Evolutionary conservation across 2,113 vertebrate species (phyloP).

Genomic region (Epinephelus moara): DNA sequence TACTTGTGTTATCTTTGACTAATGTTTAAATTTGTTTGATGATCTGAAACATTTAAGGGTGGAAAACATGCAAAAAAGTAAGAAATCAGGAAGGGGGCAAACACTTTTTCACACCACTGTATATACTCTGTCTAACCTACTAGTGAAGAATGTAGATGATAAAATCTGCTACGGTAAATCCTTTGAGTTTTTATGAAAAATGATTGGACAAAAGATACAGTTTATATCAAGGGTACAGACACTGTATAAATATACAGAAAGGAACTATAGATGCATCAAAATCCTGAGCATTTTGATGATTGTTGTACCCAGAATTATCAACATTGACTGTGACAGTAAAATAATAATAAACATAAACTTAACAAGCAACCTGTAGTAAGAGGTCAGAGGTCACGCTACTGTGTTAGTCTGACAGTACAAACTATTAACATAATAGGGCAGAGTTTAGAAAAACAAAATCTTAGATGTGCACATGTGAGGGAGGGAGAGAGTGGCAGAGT

Average conservation of each 20-base stretch:
- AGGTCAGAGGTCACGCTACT: neutral
- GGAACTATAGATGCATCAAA: neutral
- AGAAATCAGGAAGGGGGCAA: too few species aligned
- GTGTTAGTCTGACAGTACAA: neutral
- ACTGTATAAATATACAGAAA: neutral
- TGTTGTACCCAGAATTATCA: neutral
- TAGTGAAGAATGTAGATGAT: neutral
- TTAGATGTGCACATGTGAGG: constrained; percentile 40
- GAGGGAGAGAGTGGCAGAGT: constrained; percentile 28
- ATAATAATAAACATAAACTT: neutral
- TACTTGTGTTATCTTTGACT: too few species aligned
- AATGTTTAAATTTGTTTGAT: too few species aligned
- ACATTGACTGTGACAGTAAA: neutral
- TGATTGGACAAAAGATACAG: neutral
- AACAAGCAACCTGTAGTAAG: neutral
- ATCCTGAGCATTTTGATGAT: neutral
- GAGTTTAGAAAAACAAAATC: neutral
- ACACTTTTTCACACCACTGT: too few species aligned
- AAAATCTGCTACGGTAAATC: neutral
- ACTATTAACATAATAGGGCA: neutral
- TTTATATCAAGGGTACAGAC: neutral
- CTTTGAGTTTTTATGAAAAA: neutral
- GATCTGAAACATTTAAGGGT: too few species aligned
- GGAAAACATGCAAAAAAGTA: too few species aligned
- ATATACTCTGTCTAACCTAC: neutral